These are phyloP conservation scores for Phlogophora meticulosa DNA, from an alignment of 2,888 invertebrate species.

Conservation along the genomic window DNA sequence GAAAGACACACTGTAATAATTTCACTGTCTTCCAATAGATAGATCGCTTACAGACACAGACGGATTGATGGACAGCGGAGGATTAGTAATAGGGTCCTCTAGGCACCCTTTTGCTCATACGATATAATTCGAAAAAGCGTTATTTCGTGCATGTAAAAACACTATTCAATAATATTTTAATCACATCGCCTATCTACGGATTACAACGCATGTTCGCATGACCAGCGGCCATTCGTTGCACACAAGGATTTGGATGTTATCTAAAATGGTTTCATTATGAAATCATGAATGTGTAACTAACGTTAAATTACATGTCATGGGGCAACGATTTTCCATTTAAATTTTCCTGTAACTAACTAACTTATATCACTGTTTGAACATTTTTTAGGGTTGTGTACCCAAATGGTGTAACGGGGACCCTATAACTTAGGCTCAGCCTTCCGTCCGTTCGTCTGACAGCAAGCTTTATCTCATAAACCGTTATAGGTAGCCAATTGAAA, in stretches of 20 bases:
- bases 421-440: no score
- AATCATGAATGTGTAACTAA: conserved; percentile 21
- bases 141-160: background rate
- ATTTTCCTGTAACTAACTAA: background rate
- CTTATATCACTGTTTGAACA: background rate
- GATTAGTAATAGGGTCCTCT: no score
- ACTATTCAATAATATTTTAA: conserved; percentile 19
- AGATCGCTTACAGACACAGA: background rate
- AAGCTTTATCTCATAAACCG: no score
- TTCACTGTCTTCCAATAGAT: background rate
- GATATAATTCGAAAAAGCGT: background rate
- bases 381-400: no score
- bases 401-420: no score
- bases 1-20: no score
- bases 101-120: no score
- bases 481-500: no score
- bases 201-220: conserved; percentile 28
- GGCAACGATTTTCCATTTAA: background rate
- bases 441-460: no score
- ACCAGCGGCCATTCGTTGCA: conserved; percentile 9
- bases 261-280: conserved; percentile 36
- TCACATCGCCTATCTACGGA: conserved; percentile 11
- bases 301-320: conserved; percentile 5
- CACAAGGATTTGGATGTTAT: conserved; percentile 27
- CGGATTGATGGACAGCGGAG: no score